These are phyloP conservation scores for Slavum lentiscoides DNA, from an alignment of 2,888 invertebrate species.

Conservation along the genomic window DNA sequence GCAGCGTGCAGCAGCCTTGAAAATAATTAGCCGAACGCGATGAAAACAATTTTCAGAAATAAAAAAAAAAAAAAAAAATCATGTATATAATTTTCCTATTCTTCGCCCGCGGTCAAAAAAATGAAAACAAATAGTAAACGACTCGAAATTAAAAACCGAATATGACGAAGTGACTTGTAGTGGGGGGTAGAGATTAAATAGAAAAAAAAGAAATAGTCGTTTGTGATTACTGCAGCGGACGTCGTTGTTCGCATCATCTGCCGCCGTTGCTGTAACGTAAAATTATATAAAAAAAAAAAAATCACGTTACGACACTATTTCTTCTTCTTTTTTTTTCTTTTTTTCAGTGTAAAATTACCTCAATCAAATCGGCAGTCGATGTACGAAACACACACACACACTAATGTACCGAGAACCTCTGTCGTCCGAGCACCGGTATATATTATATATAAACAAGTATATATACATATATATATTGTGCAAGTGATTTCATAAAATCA, in stretches of 20 bases:
- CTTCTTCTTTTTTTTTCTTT: neutral
- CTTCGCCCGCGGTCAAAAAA: too few relatives aligned
- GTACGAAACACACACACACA: constrained; percentile 6
- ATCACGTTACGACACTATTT: constrained; percentile 27
- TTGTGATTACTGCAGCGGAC: too few relatives aligned
- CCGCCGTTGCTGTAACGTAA: constrained; percentile 17
- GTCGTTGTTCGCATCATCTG: neutral
- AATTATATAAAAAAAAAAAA: constrained; percentile 6
- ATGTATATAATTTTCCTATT: too few relatives aligned
- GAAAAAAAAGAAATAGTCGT: too few relatives aligned
- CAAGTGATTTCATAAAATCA: constrained; percentile 22
- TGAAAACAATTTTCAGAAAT: too few relatives aligned
- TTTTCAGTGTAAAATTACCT: constrained; percentile 14
- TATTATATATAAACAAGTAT: neutral
- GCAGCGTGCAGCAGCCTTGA: too few relatives aligned
- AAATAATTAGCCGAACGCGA: too few relatives aligned
- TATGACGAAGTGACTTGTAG: too few relatives aligned
- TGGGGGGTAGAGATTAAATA: too few relatives aligned
- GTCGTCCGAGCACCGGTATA: neutral
- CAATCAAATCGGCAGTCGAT: constrained; percentile 9
- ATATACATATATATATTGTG: neutral
- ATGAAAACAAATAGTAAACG: too few relatives aligned
- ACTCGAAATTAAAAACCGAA: too few relatives aligned
- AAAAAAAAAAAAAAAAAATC: too few relatives aligned
- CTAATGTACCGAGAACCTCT: neutral